Base-by-base conservation (phyloP, 2,797 vertebrate genomes). In the Calcarius lapponicus region DNA sequence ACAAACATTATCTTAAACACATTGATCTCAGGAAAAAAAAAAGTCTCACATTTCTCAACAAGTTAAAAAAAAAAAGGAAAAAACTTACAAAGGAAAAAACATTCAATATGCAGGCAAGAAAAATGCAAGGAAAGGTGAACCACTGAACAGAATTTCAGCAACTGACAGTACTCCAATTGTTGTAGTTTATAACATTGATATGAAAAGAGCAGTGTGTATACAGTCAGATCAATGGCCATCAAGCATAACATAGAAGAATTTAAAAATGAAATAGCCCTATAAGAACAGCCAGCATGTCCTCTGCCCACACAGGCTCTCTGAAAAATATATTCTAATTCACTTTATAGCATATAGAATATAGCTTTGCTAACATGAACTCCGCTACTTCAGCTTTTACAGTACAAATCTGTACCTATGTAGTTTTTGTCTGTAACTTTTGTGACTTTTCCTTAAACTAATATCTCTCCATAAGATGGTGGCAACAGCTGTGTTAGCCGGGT, bases 221-320 rank as follows among this genome's bases (percentile, higher is more conserved):
- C 56, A 85, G 74, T 34, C 56, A 93, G 61, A 81, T 90, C 86
- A 93, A 86, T 94, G 73, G 62, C 9, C 26, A 61, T 84, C 80
- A 88, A 69, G 79, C 62, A 92, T 42, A 71, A 67, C 62, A 69
- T 45, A 24, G 31, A 74, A 79, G 36, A 91, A 79, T 80, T 88
- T 92, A 75, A 84, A 75, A 53, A 54, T 60, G 10, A 43, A 83
- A 76, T 65, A 85, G 20, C 8, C 21, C 28, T 51, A 14, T 65
- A 87, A 94, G 22, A 61, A 71, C 73, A 76, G 38, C 50, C 36
- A 93, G 11, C 16, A 36, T 65, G 38, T 83, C 21, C 28, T 79
- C 76, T 94, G n/a, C 50, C 34, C 25, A 47, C 53, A 73, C 7
- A 88, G 17, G 4, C 3, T 10, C 5, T 48, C 38, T 61, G 22